Base-by-base conservation (phyloP, 2,797 vertebrate genomes). In the Typhlichthys subterraneus region DNA sequence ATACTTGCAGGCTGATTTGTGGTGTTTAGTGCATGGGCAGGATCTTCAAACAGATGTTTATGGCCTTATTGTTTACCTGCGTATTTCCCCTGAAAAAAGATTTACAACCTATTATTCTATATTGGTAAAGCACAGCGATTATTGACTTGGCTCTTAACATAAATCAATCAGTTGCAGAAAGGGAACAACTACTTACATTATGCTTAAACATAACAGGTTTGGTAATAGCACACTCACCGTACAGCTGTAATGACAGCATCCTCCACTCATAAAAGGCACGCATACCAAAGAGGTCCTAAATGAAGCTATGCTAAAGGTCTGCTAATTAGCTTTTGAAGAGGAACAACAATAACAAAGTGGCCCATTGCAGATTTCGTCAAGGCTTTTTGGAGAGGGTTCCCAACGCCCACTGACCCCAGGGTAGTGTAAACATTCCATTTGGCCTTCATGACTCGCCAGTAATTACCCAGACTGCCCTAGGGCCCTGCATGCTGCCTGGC, bases 341-440 rank as follows among this genome's bases (percentile, higher is more conserved):
- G 8, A 59, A 80, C 69, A 70, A 67, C 72, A 85, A 73, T 83
- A 83, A 86, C 77, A 83, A 85, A 89, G 80, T 86, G 79, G 64
- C 68, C 63, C 60, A 75, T 67, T 85, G 75, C 73, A 84, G 84
- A 89, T 86, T 74, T 83, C 83, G 73, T 81, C 68, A 67, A 70
- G 78, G 67, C 57, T 78, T 86, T 83, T 84, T 80, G 75, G 87
- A 80, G 79, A 72, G 76, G 2, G 57, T 71, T 86, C 78, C 63
- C 79, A 83, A 85, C 31, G 57, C 63, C 70, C 76, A 72, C 67
- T 89, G 90, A 92, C 90, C 91, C 81, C 63, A 31, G 76, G 88
- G 88, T 86, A 86, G 85, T 77, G 85, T 90, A 92, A 92, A 92
- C 91, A 92, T 91, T 91, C 88, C 86, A 87, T 91, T 89, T 90